Percentiles rank a stretch among this genome's conserved stretches.
Evolutionary conservation across 2,797 vertebrate species (phyloP).

Genomic region (Schizopygopsis malacanthus): DNA sequence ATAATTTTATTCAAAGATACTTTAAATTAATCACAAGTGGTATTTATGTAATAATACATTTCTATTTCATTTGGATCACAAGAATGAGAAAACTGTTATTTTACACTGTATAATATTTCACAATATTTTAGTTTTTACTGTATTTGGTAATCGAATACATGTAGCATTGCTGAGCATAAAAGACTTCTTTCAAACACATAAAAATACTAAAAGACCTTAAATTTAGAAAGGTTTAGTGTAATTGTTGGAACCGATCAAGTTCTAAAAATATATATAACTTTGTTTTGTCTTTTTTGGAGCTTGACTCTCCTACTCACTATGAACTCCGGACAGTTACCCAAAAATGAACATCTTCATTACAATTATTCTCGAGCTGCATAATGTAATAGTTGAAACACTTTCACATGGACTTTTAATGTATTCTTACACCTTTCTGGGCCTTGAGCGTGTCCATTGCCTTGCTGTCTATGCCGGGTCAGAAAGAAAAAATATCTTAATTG

Average conservation of each 20-base stretch:
- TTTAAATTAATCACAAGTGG: neutral
- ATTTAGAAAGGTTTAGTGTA: neutral
- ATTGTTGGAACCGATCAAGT: neutral
- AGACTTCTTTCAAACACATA: neutral
- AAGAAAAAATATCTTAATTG: too few species aligned
- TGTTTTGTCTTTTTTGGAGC: neutral
- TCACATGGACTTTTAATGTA: too few species aligned
- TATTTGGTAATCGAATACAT: neutral
- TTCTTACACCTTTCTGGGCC: too few species aligned
- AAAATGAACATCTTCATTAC: neutral
- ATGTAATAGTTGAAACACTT: too few species aligned
- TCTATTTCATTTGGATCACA: neutral
- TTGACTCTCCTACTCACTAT: neutral
- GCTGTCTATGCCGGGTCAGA: too few species aligned
- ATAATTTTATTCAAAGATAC: neutral
- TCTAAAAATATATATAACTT: too few species aligned
- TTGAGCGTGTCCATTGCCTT: too few species aligned
- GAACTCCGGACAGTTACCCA: neutral
- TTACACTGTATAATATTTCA: neutral
- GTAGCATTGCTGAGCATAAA: neutral
- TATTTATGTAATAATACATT: neutral
- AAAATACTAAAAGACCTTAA: neutral
- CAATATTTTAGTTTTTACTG: neutral
- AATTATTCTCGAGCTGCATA: too few species aligned
- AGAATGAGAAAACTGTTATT: neutral